Percentiles rank a stretch among this genome's conserved stretches.
These are phyloP conservation scores for Autographa gamma DNA, from an alignment of 2,888 invertebrate genomes.

Conservation along the genomic window DNA sequence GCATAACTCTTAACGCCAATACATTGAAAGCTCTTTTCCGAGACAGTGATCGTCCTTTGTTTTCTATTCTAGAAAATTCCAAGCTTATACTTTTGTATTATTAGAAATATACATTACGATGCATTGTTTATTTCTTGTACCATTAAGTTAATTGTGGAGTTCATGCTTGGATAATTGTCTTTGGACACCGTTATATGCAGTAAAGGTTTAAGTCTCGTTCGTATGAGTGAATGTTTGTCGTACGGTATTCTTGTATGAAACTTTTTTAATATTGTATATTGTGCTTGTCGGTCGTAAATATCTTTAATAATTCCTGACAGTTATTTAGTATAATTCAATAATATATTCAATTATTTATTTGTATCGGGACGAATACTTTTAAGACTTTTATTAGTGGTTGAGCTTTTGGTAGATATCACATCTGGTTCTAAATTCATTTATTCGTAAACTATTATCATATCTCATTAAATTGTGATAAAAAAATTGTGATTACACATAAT, in stretches of 20 bases:
- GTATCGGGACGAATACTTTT: too few species aligned
- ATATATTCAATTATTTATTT: too few species aligned
- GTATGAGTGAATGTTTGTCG: conserved; percentile 6
- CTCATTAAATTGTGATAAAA: too few species aligned
- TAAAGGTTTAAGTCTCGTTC: conserved; percentile 11
- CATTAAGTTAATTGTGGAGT: conserved; percentile 41
- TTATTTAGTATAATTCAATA: too few species aligned
- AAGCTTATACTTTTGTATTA: background rate
- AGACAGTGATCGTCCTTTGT: background rate
- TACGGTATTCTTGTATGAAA: background rate
- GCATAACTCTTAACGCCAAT: too few species aligned
- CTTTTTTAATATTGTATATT: background rate
- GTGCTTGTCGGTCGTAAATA: background rate
- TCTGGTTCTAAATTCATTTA: too few species aligned
- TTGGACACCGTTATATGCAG: conserved; percentile 39
- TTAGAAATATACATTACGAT: conserved; percentile 26
- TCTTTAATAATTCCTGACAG: background rate
- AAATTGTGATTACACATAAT: too few species aligned
- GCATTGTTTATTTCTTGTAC: conserved; percentile 37
- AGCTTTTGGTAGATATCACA: too few species aligned
- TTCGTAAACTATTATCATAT: too few species aligned
- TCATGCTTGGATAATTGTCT: conserved; percentile 43
- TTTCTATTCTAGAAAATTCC: background rate
- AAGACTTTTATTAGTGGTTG: too few species aligned
- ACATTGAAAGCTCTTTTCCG: background rate